Percentiles rank a stretch among this genome's conserved stretches.
phyloP scores from a whole-genome alignment of 1,140 invertebrate species.

The Zaprionus ghesquierei region DNA sequence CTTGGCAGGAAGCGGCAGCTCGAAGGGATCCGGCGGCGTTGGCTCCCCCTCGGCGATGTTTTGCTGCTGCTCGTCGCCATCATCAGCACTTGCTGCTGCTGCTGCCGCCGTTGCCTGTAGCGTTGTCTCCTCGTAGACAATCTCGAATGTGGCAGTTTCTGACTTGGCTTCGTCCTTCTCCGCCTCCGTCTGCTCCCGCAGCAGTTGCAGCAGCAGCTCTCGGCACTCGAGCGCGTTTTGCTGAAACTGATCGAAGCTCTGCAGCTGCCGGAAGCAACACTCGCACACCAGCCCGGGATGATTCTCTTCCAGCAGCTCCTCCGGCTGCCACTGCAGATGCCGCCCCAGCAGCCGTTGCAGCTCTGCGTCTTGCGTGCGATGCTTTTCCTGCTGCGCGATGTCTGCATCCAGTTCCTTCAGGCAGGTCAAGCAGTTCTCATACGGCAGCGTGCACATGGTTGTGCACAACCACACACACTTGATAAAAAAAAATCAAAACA shows the following conservation, averaged over 20 bases:
- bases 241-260: constrained; percentile 39
- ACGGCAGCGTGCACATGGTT: constrained; percentile 3
- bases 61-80: not conserved
- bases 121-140: constrained; percentile 43
- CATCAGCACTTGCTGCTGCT: not conserved
- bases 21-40: constrained; percentile 52
- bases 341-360: constrained; percentile 26
- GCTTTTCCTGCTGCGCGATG: not conserved
- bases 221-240: constrained; percentile 32
- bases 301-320: constrained; percentile 8
- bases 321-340: constrained; percentile 7
- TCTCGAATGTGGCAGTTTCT: constrained; percentile 41
- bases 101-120: not conserved
- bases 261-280: constrained; percentile 29
- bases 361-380: constrained; percentile 12
- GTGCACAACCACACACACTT: not conserved
- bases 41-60: constrained; percentile 1
- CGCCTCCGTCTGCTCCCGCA: constrained; percentile 2
- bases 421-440: constrained; percentile 53
- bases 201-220: constrained; percentile 27
- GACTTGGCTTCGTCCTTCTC: not conserved
- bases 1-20: constrained; percentile 12
- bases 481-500: not conserved
- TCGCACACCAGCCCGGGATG: constrained; percentile 44
- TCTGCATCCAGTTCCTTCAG: constrained; percentile 39